Evolutionary conservation across 2,888 invertebrate species (phyloP).

Genomic region (Stenurella melanura): DNA sequence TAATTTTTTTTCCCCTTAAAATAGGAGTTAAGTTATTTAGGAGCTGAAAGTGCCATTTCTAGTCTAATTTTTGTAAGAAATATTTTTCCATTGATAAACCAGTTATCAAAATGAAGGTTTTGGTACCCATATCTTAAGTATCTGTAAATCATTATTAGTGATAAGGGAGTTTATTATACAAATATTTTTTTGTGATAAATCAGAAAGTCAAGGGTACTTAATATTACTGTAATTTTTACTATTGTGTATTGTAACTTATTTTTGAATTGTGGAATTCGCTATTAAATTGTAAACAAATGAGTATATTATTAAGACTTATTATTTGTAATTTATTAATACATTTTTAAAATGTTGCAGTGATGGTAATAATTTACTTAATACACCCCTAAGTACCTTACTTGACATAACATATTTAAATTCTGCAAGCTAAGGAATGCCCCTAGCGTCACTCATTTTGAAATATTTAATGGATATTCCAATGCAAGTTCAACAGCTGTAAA

Average conservation of each 20-base stretch:
- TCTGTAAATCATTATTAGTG: neutral
- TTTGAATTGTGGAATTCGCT: neutral
- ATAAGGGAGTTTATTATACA: neutral
- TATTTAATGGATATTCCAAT: no score
- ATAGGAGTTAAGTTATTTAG: neutral
- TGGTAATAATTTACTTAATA: neutral
- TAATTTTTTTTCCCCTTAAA: neutral
- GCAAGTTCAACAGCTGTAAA: no score
- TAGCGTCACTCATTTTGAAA: no score
- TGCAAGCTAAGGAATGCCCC: no score
- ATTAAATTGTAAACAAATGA: neutral
- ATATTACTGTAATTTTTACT: neutral
- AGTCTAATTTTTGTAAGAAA: neutral
- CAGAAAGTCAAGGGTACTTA: neutral
- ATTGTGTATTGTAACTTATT: neutral
- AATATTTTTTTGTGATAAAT: neutral
- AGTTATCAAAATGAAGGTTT: neutral
- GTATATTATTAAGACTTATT: neutral
- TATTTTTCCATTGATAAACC: neutral
- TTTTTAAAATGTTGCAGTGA: neutral
- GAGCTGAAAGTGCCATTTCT: constrained; percentile 7
- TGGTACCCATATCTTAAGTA: neutral
- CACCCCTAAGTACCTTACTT: neutral
- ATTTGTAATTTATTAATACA: constrained; percentile 28
- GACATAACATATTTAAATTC: no score